These are phyloP conservation scores for Notodonta ziczac DNA, from an alignment of 2,888 invertebrate genomes.

Conservation along the genomic window DNA sequence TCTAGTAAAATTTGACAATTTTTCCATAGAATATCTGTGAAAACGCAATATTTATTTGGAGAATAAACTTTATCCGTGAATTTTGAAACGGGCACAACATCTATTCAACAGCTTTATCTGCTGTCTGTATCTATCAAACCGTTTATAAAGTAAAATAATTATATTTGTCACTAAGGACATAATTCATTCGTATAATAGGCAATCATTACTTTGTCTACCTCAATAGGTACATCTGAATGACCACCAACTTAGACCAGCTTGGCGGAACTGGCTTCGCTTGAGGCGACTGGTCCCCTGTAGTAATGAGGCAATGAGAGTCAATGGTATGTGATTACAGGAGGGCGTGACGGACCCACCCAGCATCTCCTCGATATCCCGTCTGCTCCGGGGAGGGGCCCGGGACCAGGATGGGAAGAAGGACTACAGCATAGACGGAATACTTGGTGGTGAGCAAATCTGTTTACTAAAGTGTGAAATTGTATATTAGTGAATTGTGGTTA, in stretches of 20 bases:
- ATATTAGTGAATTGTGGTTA: too few relatives aligned
- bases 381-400: slow-evolving; percentile 92
- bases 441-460: slow-evolving; percentile 85
- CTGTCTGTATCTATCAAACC: slow-evolving; percentile 1
- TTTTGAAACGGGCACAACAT: too few relatives aligned
- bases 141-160: slow-evolving; percentile 4
- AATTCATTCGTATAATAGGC: slow-evolving; percentile 13
- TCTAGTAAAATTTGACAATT: too few relatives aligned
- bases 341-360: slow-evolving; percentile 97
- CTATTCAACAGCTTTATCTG: not conserved
- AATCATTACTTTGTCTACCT: too few relatives aligned
- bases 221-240: too few relatives aligned
- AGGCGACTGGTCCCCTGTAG: not conserved
- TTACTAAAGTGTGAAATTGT: too few relatives aligned
- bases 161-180: slow-evolving; percentile 5
- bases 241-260: too few relatives aligned
- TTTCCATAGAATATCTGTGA: too few relatives aligned
- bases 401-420: slow-evolving; percentile 93
- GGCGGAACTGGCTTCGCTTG: too few relatives aligned
- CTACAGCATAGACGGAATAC: slow-evolving; percentile 95
- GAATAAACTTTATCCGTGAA: too few relatives aligned
- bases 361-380: slow-evolving; percentile 95
- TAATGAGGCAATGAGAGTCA: slow-evolving; percentile 41
- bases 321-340: slow-evolving; percentile 85
- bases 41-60: too few relatives aligned